These are phyloP conservation scores for Sander lucioperca DNA, from an alignment of 2,113 vertebrate genomes.

Conservation along the genomic window DNA sequence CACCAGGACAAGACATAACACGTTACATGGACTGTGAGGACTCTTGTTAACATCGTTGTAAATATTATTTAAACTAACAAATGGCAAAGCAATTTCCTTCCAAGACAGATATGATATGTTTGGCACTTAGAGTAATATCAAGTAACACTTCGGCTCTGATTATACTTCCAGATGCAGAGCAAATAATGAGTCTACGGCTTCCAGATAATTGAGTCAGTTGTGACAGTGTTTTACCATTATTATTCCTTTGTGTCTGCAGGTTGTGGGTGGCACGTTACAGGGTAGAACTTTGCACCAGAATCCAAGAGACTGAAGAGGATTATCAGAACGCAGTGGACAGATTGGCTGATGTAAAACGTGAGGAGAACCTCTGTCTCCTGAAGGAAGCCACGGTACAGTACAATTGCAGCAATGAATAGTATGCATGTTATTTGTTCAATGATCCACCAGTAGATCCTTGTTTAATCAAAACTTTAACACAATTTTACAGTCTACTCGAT, in stretches of 20 bases:
- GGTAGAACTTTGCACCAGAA: slow-evolving; percentile 74
- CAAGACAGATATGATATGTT: neutral
- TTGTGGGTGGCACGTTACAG: slow-evolving; percentile 90
- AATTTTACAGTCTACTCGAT: neutral
- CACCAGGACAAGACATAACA: slow-evolving; percentile 35
- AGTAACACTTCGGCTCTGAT: neutral
- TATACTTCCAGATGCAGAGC: neutral
- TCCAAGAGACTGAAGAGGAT: slow-evolving; percentile 75
- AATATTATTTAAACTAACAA: slow-evolving; percentile 46
- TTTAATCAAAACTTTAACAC: neutral
- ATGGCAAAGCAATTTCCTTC: slow-evolving; percentile 8
- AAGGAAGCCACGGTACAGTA: slow-evolving; percentile 79
- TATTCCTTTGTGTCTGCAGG: slow-evolving; percentile 72
- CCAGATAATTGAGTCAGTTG: neutral
- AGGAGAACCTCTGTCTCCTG: slow-evolving; percentile 87
- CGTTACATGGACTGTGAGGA: slow-evolving; percentile 12
- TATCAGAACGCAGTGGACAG: slow-evolving; percentile 89
- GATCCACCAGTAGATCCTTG: neutral
- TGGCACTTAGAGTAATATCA: neutral
- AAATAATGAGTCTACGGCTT: neutral
- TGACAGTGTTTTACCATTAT: slow-evolving; percentile 1
- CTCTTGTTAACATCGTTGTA: slow-evolving; percentile 17
- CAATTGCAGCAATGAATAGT: neutral
- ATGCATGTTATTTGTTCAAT: neutral
- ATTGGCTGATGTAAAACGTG: slow-evolving; percentile 87